phyloP scores from a whole-genome alignment of 1,140 invertebrate species.

The Chionoecetes opilio region DNA sequence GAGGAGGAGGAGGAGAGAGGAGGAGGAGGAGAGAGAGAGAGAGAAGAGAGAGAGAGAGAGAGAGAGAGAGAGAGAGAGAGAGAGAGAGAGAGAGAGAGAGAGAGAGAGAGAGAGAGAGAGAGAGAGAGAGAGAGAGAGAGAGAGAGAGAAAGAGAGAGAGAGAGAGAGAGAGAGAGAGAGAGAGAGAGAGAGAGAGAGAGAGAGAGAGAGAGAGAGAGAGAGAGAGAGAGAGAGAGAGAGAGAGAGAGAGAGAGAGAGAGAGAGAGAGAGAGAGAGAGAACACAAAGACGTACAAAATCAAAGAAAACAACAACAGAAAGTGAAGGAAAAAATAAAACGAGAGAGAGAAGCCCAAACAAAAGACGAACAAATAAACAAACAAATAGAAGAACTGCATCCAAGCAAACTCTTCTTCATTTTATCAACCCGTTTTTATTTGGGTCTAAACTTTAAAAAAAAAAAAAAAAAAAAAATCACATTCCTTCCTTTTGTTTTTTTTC shows the following conservation, averaged over 20 bases:
- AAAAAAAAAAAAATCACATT: too few relatives aligned
- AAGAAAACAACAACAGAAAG: background rate
- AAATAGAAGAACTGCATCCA: too few relatives aligned
- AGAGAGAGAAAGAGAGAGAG: background rate
- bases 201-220: background rate
- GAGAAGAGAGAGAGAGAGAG: background rate
- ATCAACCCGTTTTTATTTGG: background rate
- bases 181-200: background rate
- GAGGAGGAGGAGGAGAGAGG: background rate
- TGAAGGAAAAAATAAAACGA: too few relatives aligned
- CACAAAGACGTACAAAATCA: background rate
- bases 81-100: background rate
- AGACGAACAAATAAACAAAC: too few relatives aligned
- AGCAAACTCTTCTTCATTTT: background rate
- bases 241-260: too few relatives aligned
- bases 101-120: background rate
- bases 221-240: too few relatives aligned
- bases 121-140: background rate
- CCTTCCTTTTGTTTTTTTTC: background rate
- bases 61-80: too few relatives aligned
- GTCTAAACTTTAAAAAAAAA: background rate
- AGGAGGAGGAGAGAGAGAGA: too few relatives aligned
- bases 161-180: constrained; percentile 24
- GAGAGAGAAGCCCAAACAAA: too few relatives aligned
- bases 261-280: background rate